Evolutionary conservation across 2,113 vertebrate genomes (phyloP), one percentile per base, ranked within the genome.

Genomic region (Mugil cephalus): DNA sequence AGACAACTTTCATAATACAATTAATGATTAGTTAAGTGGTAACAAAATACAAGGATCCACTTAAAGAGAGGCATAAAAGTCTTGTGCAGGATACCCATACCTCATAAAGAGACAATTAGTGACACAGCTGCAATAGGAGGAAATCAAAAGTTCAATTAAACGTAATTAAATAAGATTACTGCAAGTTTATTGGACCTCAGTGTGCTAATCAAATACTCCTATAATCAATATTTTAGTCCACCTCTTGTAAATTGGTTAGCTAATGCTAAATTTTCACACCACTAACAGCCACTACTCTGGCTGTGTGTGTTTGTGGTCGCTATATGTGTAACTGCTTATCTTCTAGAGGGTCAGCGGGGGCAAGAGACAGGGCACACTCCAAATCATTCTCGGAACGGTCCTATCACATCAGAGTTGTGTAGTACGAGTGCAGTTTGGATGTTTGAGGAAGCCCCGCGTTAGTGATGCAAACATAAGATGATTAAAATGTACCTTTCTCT

Each of bases 61-160:
- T n/a, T n/a, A n/a, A n/a, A n/a, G n/a, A n/a, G n/a, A n/a, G n/a
- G n/a, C n/a, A n/a, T n/a, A n/a, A n/a, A n/a, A n/a, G n/a, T n/a
- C n/a, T n/a, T n/a, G n/a, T n/a, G n/a, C n/a, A n/a, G n/a, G n/a
- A n/a, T n/a, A n/a, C n/a, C n/a, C n/a, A n/a, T n/a, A n/a, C n/a
- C n/a, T n/a, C n/a, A 73, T 39, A 58, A 53, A 48, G n/a, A 10
- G 52, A 67, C 18, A 63, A 77, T 63, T 10, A 67, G 24, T 11
- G 13, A 67, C 74, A 77, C 45, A 53, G 6, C 17, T 47, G 75
- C 50, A 66, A 62, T 53, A 58, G 48, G 11, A 30, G 36, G 7
- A 51, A 66, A 82, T 82, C 61, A 75, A 82, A 62, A 59, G 54
- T n/a, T n/a, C 72, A 54, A 55, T 71, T 77, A 75, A 83, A 75